A percentile compares a stretch with the other conserved stretches of the same genome.
Evolutionary conservation across 1,140 invertebrate species (phyloP).

Genomic region (Adelges cooleyi): DNA sequence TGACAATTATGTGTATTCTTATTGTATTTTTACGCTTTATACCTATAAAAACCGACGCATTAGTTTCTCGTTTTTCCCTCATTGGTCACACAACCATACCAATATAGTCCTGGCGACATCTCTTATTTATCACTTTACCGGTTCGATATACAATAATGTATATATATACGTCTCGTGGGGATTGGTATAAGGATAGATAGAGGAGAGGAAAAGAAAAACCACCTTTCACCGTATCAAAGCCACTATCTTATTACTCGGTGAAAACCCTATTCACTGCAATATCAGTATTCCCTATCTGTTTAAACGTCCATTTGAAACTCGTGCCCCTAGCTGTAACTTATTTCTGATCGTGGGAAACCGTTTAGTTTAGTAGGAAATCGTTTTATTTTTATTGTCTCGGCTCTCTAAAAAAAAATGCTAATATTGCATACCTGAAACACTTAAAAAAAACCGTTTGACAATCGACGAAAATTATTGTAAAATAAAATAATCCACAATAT

Average conservation of each 20-base stretch:
- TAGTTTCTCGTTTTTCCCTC: background rate
- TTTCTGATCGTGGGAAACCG: background rate
- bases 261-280: background rate
- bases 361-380: too few species aligned
- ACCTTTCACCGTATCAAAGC: background rate
- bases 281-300: background rate
- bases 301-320: background rate
- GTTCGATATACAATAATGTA: background rate
- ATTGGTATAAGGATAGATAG: background rate
- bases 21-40: too few species aligned
- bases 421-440: too few species aligned
- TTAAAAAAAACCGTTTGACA: too few species aligned
- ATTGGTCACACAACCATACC: background rate
- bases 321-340: background rate
- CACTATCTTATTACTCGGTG: background rate
- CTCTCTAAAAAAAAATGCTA: too few species aligned
- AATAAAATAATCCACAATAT: too few species aligned
- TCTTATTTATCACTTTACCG: slow-evolving; percentile 15
- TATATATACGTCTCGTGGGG: background rate
- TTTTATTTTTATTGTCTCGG: too few species aligned
- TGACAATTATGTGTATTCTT: too few species aligned
- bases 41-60: too few species aligned
- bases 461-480: too few species aligned
- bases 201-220: background rate
- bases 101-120: background rate